Conservation (phyloP, 92 coral and sea anemone genomes). For the Epizoanthus rinbou region DNA sequence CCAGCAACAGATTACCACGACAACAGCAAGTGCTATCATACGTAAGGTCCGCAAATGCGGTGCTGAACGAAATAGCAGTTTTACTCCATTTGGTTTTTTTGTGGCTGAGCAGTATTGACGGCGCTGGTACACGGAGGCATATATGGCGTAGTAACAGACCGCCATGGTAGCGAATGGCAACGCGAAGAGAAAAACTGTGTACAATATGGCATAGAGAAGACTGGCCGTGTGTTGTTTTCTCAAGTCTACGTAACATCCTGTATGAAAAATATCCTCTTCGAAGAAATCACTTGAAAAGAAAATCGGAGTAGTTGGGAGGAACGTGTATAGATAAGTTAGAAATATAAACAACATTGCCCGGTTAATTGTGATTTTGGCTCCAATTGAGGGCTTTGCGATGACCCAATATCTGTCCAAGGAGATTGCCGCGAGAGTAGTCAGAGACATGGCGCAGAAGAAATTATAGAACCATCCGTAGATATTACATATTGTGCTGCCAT, state of each 20-base stretch:
- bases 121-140: conserved; percentile 65
- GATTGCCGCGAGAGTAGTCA: conserved; percentile 82
- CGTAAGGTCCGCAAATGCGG: conserved; percentile 85
- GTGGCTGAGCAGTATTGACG: conserved; percentile 45
- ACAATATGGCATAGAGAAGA: conserved; percentile 61
- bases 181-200: conserved; percentile 66
- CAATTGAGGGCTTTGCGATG: conserved; percentile 74
- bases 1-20: conserved; percentile 79
- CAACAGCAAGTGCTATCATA: conserved; percentile 74
- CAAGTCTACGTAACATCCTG: conserved; percentile 81
- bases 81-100: conserved; percentile 46
- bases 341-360: conserved; percentile 67
- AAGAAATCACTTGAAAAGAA: conserved; percentile 67
- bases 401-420: conserved; percentile 92
- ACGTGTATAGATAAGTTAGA: conserved; percentile 69
- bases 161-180: conserved; percentile 79
- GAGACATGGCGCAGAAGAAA: conserved; percentile 72
- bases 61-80: conserved; percentile 40
- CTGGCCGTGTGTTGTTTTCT: conserved; percentile 40
- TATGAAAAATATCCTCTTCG: conserved; percentile 72
- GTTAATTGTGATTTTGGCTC: conserved; percentile 68
- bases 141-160: conserved; percentile 71
- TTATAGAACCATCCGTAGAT: conserved; percentile 73
- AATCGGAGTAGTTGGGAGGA: conserved; percentile 70
- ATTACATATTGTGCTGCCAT: conserved; percentile 61